Evolutionary conservation across 2,888 invertebrate species (phyloP), one percentile per base, ranked within the genome.

Genomic region (Adelognathus sp.): DNA sequence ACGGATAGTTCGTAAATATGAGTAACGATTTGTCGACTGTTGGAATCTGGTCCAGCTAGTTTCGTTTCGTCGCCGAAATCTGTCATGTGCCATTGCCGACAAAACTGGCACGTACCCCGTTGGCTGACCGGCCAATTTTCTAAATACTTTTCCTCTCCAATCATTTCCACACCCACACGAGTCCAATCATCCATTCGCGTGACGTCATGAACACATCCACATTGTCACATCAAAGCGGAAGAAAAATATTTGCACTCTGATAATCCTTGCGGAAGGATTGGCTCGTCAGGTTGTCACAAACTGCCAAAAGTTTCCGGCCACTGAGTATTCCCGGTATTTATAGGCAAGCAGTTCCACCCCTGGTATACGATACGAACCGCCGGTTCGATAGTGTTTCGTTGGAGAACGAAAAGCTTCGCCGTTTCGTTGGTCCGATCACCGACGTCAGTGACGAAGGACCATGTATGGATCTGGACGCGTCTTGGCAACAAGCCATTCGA

Each of bases 371-470:
- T 54, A n/a, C 14, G 18, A 56, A n/a, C 36, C 52, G n/a, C 18
- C 44, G 36, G 6, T 18, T 6, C 52, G 54, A 33, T 31, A 41
- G 66, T 39, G 66, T 18, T 39, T 60, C 44, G 44, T 33, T 46
- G 29, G 39, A 69, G 63, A 72, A 67, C 46, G 33, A n/a, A 54
- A 27, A 36, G 46, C 64, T 33, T 31, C 36, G 64, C 24, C 61
- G 33, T 70, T 39, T 60, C 60, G 64, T 56, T 14, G 21, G 9
- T 9, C 58, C 56, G 58, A 27, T 73, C 56, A 33, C 56, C 63
- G 64, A 39, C 64, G 73, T 58, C 63, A 44, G 72, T 64, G 64
- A 73, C 64, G 73, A 73, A 73, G 73, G 64, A 73, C 73, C 16
- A 56, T 73, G 73, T 73, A 73, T 73, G 64, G 73, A 73, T 73